Evolutionary conservation across 2,888 invertebrate species (phyloP).

Genomic region (Hetaerina titia): DNA sequence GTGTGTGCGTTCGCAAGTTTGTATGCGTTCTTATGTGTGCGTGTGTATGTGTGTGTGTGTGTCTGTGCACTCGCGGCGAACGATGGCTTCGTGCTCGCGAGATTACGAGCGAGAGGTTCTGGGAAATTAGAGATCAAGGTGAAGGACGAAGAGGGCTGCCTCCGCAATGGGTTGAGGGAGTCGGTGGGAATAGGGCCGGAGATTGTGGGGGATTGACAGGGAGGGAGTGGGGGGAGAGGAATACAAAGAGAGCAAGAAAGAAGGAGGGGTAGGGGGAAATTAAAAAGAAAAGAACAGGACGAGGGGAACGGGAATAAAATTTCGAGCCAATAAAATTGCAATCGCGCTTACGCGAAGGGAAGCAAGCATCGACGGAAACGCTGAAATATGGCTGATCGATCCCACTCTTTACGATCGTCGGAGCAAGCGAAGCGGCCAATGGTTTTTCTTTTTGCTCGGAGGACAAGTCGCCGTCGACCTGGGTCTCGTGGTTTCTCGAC

Average conservation of each 20-base stretch:
- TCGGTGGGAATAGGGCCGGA: background rate
- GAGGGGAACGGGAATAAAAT: conserved; percentile 5
- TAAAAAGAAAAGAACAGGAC: background rate
- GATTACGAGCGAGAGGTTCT: background rate
- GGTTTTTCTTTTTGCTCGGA: background rate
- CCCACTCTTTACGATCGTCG: background rate
- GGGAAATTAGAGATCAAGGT: conserved; percentile 45
- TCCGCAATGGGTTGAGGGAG: background rate
- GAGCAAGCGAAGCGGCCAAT: background rate
- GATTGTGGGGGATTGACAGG: background rate
- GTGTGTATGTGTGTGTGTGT: background rate
- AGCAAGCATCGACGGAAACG: conserved; percentile 14
- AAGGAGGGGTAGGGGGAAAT: background rate
- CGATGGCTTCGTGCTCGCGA: background rate
- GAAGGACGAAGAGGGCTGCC: background rate
- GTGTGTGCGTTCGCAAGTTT: background rate
- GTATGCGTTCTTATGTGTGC: background rate
- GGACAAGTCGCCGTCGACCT: background rate
- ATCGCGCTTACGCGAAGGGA: background rate
- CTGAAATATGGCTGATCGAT: conserved; percentile 27
- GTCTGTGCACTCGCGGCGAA: background rate
- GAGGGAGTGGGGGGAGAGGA: background rate
- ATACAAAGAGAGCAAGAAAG: background rate
- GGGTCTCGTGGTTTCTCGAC: too few species aligned
- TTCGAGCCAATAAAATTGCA: background rate